Conservation (phyloP, 2,888 invertebrate genomes). For the Deilephila elpenor region DNA sequence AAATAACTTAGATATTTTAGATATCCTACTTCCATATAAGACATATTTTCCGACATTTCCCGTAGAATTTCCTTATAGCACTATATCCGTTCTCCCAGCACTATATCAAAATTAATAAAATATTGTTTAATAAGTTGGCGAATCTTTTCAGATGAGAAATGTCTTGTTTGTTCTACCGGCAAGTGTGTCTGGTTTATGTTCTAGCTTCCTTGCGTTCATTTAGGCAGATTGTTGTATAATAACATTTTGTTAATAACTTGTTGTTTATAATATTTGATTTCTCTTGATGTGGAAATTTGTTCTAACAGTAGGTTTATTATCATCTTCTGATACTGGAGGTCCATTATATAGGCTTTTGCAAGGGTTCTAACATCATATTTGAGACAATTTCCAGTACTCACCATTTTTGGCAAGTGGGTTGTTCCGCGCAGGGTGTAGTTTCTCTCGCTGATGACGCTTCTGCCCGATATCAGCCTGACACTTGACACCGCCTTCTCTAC, state of each 20-base stretch:
- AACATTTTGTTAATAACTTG: not conserved
- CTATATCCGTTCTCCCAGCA: not conserved
- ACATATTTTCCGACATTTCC: not conserved
- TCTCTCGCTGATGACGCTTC: too few species aligned
- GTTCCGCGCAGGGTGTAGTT: too few species aligned
- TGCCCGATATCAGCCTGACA: too few species aligned
- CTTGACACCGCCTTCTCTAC: too few species aligned
- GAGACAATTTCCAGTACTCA: too few species aligned
- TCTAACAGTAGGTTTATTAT: not conserved
- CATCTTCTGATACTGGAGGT: too few species aligned
- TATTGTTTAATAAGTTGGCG: not conserved
- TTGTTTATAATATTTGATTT: not conserved
- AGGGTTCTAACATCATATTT: too few species aligned
- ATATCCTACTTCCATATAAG: not conserved
- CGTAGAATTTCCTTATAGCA: not conserved
- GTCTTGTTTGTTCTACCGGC: not conserved
- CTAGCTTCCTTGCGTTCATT: not conserved
- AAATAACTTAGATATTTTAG: not conserved
- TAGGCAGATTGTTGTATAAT: not conserved
- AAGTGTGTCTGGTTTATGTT: not conserved
- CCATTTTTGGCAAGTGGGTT: too few species aligned
- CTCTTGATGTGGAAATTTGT: not conserved
- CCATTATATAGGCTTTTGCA: too few species aligned
- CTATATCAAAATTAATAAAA: conserved; percentile 11
- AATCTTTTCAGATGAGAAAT: conserved; percentile 5